Evolutionary conservation across 1,140 invertebrate species (phyloP), one percentile per base, ranked within the genome.

Genomic region (Drosophila paulistorum): DNA sequence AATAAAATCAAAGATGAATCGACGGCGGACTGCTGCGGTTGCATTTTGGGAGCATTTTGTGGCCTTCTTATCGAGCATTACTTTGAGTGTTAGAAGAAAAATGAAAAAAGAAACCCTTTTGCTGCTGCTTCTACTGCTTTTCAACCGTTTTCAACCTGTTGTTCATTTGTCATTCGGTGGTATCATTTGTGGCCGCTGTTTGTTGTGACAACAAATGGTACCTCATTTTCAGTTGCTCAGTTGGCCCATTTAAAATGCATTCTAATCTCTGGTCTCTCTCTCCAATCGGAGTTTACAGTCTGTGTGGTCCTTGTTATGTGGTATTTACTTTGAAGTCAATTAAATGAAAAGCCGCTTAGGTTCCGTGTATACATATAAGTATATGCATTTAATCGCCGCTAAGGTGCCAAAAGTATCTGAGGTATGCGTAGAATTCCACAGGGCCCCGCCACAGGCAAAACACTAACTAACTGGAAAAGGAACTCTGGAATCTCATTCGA

Each of bases 381-480:
- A 20, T 48, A 48, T 79, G 84, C 84, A 89, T 89, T 89, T 89
- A 89, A 89, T 89, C 84, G 74, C 74, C 77, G 85, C 65, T 78
- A 74, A 89, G 84, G 84, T 89, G 84, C 80, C 84, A 87, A 87
- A 87, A 87, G 84, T 87, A 87, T 87, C 84, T 89, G 59, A 68
- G 84, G 81, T 71, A 87, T 87, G 84, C 82, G 83, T 86, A 75
- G 79, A 78, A 86, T 86, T 81, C 79, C 51, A 65, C 58, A 65
- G 3, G 10, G 1, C 37, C 37, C 10, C 37, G 13, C 61, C 61
- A 63, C 33, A 54, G 7, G 55, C 48, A 9, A 26, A 54, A 14
- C 42, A 62, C 2, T 41, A 33, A 41, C 65, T 59, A 60, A 45
- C 39, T 37, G 17, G 33, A 71, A 17, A 63, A 77, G 23, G 57